A percentile compares a stretch with the other conserved stretches of the same genome.
Evolutionary conservation across 1,140 invertebrate genomes (phyloP).

Genomic region (Drosophila sp.): DNA sequence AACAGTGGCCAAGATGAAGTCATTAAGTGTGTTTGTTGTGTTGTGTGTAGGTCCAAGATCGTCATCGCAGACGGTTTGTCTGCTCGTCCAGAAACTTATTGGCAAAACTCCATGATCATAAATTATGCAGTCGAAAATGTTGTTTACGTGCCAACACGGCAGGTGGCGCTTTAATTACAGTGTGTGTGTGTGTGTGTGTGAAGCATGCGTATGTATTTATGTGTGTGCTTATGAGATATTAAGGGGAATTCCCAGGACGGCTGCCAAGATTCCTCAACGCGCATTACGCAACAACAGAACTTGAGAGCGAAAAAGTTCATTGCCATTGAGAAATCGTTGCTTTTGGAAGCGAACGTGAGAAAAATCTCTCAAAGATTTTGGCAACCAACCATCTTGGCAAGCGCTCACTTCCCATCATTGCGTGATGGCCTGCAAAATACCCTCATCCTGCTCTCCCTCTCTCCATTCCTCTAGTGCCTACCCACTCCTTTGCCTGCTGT

Average conservation of each 20-base stretch:
- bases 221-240: constrained; percentile 18
- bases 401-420: constrained; percentile 59
- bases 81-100: constrained; percentile 71
- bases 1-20: constrained; percentile 53
- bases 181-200: constrained; percentile 2
- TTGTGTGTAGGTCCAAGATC: constrained; percentile 15
- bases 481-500: neutral
- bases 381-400: constrained; percentile 78
- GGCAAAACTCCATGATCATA: constrained; percentile 83
- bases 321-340: constrained; percentile 57
- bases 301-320: constrained; percentile 56
- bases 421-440: constrained; percentile 19
- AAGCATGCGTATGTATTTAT: neutral
- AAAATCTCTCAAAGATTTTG: constrained; percentile 75
- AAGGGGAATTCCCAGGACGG: constrained; percentile 67
- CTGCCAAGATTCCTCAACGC: constrained; percentile 71
- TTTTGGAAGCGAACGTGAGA: constrained; percentile 78
- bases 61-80: constrained; percentile 60
- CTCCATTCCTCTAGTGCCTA: too few relatives aligned
- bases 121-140: constrained; percentile 75
- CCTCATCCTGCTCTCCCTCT: neutral
- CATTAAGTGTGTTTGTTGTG: constrained; percentile 43
- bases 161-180: constrained; percentile 79
- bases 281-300: constrained; percentile 73
- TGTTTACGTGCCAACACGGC: constrained; percentile 70